Evolutionary conservation across 2,113 vertebrate genomes (phyloP).

Genomic region (Lophura nycthemera): DNA sequence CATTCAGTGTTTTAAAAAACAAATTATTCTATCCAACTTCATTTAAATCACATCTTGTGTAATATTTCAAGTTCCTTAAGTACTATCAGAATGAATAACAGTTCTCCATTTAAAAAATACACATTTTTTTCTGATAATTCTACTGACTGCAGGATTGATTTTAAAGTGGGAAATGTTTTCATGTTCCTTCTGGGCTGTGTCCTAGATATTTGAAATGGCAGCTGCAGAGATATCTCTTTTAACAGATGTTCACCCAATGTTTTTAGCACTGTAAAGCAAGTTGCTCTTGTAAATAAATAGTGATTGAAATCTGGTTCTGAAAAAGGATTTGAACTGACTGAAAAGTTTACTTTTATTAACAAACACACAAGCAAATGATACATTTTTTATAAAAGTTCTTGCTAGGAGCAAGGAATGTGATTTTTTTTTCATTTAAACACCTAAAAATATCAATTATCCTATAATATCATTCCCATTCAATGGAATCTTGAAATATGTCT

Average conservation of each 20-base stretch:
- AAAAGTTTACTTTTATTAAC: neutral
- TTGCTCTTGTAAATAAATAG: neutral
- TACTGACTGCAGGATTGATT: neutral
- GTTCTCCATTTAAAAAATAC: neutral
- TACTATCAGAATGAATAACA: neutral
- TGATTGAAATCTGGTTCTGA: neutral
- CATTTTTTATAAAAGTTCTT: neutral
- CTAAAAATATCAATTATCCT: neutral
- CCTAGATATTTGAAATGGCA: neutral
- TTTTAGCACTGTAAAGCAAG: neutral
- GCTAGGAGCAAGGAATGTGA: neutral
- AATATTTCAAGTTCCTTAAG: neutral
- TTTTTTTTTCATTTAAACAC: neutral
- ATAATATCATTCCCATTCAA: neutral
- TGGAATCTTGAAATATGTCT: neutral
- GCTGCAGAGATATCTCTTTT: neutral
- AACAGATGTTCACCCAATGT: neutral
- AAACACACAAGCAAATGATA: neutral
- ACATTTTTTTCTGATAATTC: neutral
- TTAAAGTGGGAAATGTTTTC: neutral
- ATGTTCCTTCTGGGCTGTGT: neutral
- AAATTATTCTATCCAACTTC: neutral
- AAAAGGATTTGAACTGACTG: neutral
- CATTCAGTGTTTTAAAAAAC: neutral
- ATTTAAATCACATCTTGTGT: neutral